Base-by-base conservation (phyloP, 1,140 invertebrate genomes). In the Solen grandis region DNA sequence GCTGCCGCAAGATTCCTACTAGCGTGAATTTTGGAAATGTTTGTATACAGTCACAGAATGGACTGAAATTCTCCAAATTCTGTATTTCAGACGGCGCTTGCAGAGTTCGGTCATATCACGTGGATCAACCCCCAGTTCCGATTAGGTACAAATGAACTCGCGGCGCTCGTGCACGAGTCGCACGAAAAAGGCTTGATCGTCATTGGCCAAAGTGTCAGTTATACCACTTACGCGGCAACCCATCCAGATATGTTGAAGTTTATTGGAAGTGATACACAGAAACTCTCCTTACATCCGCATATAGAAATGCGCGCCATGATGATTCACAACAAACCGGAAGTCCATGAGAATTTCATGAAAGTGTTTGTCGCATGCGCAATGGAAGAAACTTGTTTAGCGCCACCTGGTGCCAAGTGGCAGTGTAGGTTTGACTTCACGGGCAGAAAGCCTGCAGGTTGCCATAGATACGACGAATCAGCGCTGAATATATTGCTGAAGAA, bases 401-500 rank as follows among this genome's bases (percentile, higher is more conserved):
- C 77, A 35, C 14, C 25, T 27, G 66, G 77, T 16, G 27, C 77
- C 4, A 62, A 80, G 36, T 72, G 77, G 77, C 63, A 68, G 25
- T 80, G 77, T 55, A 46, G 25, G 19, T 80, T 70, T 27, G 77
- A 80, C 25, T 72, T 80, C 31, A 80, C 77, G 5, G 77, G 77
- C 0, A 16, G 77, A n/a, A 72, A 80, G 63, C 77, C 36, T 27
- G 77, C 77, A 16, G 68, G 36, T 27, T 80, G 77, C 35, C 77
- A 80, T n/a, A 60, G 77, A 52, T 80, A 35, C 33, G 77, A 80
- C 36, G 77, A 80, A 52, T 80, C 77, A 2, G 77, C 77, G n/a
- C 54, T 80, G n/a, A 80, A 80, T 36, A 72, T 80, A 29, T 46
- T 80, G 27, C n/a, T 80, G n/a, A 80, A 80, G 29, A 80, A 80